Percentiles rank a stretch among this genome's conserved stretches.
These are phyloP conservation scores for Ectropis grisescens DNA, from an alignment of 1,140 invertebrate species.

Conservation along the genomic window DNA sequence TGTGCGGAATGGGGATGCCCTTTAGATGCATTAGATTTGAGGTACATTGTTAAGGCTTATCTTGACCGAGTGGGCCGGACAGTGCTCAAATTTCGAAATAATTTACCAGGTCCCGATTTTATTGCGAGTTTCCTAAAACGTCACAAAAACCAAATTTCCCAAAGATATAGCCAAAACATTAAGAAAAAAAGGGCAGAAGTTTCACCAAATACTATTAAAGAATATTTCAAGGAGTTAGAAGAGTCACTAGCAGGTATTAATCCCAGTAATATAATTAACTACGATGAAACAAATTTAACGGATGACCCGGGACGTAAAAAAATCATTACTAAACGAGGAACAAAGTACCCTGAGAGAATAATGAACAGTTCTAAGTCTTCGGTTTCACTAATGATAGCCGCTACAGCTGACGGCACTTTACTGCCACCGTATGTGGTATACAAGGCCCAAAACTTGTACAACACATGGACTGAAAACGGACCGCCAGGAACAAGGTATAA, in stretches of 20 bases:
- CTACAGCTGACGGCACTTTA: conserved; percentile 19
- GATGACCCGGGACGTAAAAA: conserved; percentile 27
- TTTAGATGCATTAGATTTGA: conserved; percentile 16
- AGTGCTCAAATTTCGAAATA: conserved; percentile 19
- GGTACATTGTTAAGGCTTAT: conserved; percentile 22
- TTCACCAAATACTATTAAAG: conserved; percentile 8
- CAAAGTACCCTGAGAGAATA: conserved; percentile 34
- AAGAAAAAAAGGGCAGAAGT: conserved; percentile 23
- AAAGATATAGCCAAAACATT: conserved; percentile 26
- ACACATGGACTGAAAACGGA: conserved; percentile 23
- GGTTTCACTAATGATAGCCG: conserved; percentile 34
- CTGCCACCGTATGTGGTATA: conserved; percentile 9
- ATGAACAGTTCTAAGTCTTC: conserved; percentile 27
- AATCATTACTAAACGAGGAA: conserved; percentile 24
- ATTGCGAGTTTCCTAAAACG: conserved; percentile 20
- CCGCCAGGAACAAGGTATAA: conserved; percentile 19
- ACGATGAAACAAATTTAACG: conserved; percentile 38
- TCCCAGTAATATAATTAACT: conserved; percentile 30
- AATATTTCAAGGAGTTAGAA: conserved; percentile 16
- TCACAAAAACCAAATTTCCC: conserved; percentile 16
- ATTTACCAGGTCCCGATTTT: conserved; percentile 21
- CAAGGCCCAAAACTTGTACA: neutral
- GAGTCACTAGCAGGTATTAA: neutral
- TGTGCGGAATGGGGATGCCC: conserved; percentile 28
- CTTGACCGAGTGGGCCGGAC: conserved; percentile 9